Conservation (phyloP, 2,113 vertebrate genomes). For the Paedocypris sp. region DNA sequence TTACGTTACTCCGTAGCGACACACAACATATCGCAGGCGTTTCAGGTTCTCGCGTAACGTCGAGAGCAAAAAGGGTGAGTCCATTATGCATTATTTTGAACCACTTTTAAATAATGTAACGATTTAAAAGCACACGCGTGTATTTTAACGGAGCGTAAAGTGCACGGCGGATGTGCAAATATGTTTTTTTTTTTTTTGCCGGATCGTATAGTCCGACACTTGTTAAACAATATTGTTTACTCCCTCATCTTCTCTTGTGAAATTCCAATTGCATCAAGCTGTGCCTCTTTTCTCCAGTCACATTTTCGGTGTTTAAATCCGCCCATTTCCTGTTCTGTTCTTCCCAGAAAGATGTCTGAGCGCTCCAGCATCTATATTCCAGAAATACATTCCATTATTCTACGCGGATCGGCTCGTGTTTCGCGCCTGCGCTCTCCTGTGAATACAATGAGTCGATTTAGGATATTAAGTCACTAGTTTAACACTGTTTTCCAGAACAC, state of each 20-base stretch:
- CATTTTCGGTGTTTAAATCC: neutral
- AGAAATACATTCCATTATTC: neutral
- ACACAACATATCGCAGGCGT: too few species aligned
- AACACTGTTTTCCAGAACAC: too few species aligned
- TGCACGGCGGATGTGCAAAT: neutral
- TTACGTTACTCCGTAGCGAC: too few species aligned
- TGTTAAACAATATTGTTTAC: too few species aligned
- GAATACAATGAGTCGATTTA: neutral
- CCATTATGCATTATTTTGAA: neutral
- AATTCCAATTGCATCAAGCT: neutral
- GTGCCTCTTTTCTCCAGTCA: neutral
- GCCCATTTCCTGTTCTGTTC: slow-evolving; percentile 4
- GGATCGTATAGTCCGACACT: too few species aligned
- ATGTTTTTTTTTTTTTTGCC: neutral
- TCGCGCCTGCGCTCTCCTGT: neutral
- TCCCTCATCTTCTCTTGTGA: neutral
- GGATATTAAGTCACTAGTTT: too few species aligned
- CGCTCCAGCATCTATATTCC: neutral
- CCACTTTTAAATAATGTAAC: neutral
- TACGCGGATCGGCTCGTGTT: slow-evolving; percentile 4
- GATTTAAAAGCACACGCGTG: too few species aligned
- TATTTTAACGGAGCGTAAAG: neutral
- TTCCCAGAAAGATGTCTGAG: neutral
- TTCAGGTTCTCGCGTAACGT: too few species aligned
- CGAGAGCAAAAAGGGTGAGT: too few species aligned